Evolutionary conservation across 2,797 vertebrate species (phyloP), one percentile per base, ranked within the genome.

Genomic region (Distichodus sexfasciatus): DNA sequence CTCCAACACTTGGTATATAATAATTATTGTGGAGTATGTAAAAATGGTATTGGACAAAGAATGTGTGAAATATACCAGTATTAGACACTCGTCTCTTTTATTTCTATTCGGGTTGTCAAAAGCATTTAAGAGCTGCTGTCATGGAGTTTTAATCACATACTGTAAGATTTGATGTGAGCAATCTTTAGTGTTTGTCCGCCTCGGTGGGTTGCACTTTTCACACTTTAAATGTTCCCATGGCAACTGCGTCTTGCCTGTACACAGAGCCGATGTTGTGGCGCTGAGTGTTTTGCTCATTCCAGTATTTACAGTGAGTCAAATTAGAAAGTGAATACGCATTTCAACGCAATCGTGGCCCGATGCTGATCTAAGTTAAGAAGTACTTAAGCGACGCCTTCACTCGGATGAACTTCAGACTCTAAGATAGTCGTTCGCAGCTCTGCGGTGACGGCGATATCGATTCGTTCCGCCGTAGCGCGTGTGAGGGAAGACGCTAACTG

Each of bases 191-290:
- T 65, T 51, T 47, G 62, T 70, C 19, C 31, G 64, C 48, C 38
- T 44, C 46, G 4, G 6, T 38, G 50, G 58, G 48, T 78, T 82
- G 74, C 72, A 67, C 14, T 76, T 83, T 83, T 80, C 73, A 70
- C 81, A 72, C 63, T 70, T 57, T 55, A 58, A 51, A 75, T 46
- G 82, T 86, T 86, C 77, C 84, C 83, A 79, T 87, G 82, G 83
- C 79, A 85, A 86, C 68, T 47, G 44, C 36, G 38, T 9, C 23
- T 29, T 82, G 74, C 74, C 84, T 85, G 83, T 71, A 63, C 70
- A 78, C 10, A 81, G 79, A 76, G 75, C 76, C 88, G 85, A 87
- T 81, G 86, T 85, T 88, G 86, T 88, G 86, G 85, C 84, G 79
- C 76, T 78, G 81, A 87, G 86, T n/a, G n/a, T 28, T 62, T 78